Base-by-base conservation (phyloP, 2,888 invertebrate genomes). In the Cephonodes hylas region DNA sequence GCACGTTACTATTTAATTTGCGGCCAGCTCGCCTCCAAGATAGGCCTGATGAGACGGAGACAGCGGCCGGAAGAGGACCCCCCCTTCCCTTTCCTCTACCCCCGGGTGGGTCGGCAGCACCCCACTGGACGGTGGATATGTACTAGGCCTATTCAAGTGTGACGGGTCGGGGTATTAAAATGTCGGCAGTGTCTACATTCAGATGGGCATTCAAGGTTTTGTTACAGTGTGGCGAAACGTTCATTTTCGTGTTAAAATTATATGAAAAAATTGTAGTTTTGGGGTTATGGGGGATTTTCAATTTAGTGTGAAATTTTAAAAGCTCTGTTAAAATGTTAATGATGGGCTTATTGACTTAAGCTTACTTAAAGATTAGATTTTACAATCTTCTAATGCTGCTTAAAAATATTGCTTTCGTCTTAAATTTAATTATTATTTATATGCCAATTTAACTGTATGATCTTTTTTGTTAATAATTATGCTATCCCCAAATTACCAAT, bases 31-130 rank as follows among this genome's bases (percentile, higher is more conserved):
- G 81, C 70, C 74, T 79, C 83, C 84, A 89, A 91, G 91, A 91
- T 91, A 89, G 87, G 86, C 83, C 85, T 88, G 90, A 88, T 86
- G 89, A 87, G 88, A 79, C 85, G 88, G 86, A 90, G 90, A 90
- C 91, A 88, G 87, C 86, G 85, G 80, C 83, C 86, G 90, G 89
- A 90, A 85, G 82, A 70, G 73, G 77, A 69, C 76, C 77, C 65
- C 72, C 79, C 10, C n/a, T 3, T n/a, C 81, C 71, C 77, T n/a
- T n/a, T n/a, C n/a, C n/a, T n/a, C n/a, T n/a, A 25, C n/a, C 6
- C 27, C 53, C 31, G 1, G 27, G 8, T 10, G 31, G 53, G 53
- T 53, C 27, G 70, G 66, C 70, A 58, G 71, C 70, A 67, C 74
- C 76, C 71, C 71, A 70, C 68, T 70, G 74, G 77, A 73, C 81